Evolutionary conservation across 2,888 invertebrate species (phyloP).

Genomic region (Pheosia gnoma): DNA sequence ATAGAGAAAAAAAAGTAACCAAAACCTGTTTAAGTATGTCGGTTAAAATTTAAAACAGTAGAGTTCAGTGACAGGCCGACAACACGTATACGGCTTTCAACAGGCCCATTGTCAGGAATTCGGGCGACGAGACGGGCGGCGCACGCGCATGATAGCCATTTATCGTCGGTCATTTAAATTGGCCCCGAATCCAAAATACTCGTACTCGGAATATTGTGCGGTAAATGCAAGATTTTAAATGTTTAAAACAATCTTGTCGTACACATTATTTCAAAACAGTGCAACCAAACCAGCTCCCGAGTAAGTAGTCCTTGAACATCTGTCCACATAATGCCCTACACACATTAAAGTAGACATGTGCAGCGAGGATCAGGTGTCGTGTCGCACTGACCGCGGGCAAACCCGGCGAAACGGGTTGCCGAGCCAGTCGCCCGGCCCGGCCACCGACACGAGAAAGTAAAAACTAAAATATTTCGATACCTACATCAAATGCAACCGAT

Average conservation of each 20-base stretch:
- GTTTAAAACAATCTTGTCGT: conserved; percentile 20
- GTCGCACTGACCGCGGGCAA: conserved; percentile 76
- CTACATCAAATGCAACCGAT: conserved; percentile 45
- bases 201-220: conserved; percentile 2
- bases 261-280: conserved; percentile 22
- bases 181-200: conserved; percentile 36
- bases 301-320: conserved; percentile 61
- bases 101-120: conserved; percentile 67
- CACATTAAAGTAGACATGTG: conserved; percentile 60
- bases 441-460: conserved; percentile 58
- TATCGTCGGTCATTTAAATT: conserved; percentile 52
- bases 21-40: conserved; percentile 40
- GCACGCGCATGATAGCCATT: conserved; percentile 52
- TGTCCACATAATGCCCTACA: conserved; percentile 55
- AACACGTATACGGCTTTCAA: conserved; percentile 54
- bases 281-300: conserved; percentile 42
- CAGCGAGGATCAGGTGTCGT: conserved; percentile 77
- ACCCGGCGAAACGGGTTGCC: conserved; percentile 66
- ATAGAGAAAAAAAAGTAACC: conserved; percentile 29
- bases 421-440: conserved; percentile 52
- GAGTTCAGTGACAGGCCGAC: conserved; percentile 61
- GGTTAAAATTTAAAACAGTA: conserved; percentile 51
- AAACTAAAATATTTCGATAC: conserved; percentile 51
- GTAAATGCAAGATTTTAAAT: background rate
- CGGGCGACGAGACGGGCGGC: conserved; percentile 53